These are phyloP conservation scores for Cyanoderma ruficeps DNA, from an alignment of 2,113 vertebrate genomes.

Conservation along the genomic window DNA sequence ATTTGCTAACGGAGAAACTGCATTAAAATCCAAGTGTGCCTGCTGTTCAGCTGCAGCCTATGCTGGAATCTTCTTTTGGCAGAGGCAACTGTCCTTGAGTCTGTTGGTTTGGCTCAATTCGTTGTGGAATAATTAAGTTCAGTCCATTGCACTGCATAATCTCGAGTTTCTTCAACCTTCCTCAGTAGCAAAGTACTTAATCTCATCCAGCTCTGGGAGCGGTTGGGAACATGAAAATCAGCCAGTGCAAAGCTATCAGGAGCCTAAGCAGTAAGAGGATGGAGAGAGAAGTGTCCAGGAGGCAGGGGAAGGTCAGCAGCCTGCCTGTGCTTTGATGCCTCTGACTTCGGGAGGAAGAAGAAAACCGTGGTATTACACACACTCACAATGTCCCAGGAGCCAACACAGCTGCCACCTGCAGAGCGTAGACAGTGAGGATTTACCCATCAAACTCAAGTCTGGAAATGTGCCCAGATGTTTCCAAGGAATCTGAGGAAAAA, in stretches of 20 bases:
- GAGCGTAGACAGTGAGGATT: neutral
- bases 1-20: neutral
- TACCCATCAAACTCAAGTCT: neutral
- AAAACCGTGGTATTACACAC: neutral
- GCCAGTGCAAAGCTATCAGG: neutral
- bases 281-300: neutral
- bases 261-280: neutral
- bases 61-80: slow-evolving; percentile 15
- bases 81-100: neutral
- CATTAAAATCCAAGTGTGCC: neutral
- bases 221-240: neutral
- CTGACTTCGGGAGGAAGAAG: neutral
- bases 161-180: slow-evolving; percentile 1
- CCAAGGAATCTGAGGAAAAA: slow-evolving; percentile 33
- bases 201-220: neutral
- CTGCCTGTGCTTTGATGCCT: neutral
- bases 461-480: slow-evolving; percentile 25
- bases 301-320: neutral
- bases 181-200: neutral
- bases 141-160: neutral
- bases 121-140: slow-evolving; percentile 12
- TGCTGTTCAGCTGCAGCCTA: neutral
- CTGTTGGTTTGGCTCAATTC: neutral
- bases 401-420: neutral
- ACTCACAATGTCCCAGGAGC: neutral